Base-by-base conservation (phyloP, 1,140 invertebrate genomes). In the Drosophila mayri region DNA sequence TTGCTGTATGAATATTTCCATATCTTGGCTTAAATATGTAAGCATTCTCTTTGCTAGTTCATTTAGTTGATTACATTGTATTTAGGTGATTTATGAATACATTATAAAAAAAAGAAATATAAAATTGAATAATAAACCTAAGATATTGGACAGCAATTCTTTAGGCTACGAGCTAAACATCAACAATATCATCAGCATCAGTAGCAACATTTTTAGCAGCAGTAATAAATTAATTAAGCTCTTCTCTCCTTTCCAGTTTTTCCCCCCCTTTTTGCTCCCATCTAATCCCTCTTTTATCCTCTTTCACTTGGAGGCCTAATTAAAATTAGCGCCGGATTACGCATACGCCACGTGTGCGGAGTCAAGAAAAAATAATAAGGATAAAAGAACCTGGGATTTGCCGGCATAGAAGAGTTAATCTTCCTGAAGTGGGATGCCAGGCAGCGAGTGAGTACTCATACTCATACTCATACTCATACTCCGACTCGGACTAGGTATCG, bases 271-370 rank as follows among this genome's bases (percentile, higher is more conserved):
- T 16, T 25, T 32, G 38, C 16, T 18, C 2, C 40, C 18, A 9
- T 12, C 67, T 20, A 38, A 16, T 46, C 30, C 40, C 35, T 10
- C 30, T 44, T 20, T 28, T 38, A 49, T 60, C 30, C 40, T 40
- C 25, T 70, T 43, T 41, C 35, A 64, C 41, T 32, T 64, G n/a
- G 55, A 49, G 54, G 32, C 58, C 60, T 75, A 81, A 81, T 81
- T 81, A 81, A 70, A 62, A 68, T 58, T 70, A 67, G 49, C 62
- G 62, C 75, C 25, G 76, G 61, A 79, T 83, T 83, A 78, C 71
- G 81, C 65, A 83, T 83, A 84, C 81, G 81, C 77, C 81, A 80
- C 81, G 81, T 85, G 76, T 76, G 71, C 3, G 32, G 60, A 44
- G 57, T 37, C 49, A 43, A 37, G 35, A n/a, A 43, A 38, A 37